These are phyloP conservation scores for Athene cunicularia DNA, from an alignment of 2,113 vertebrate species.

Conservation along the genomic window DNA sequence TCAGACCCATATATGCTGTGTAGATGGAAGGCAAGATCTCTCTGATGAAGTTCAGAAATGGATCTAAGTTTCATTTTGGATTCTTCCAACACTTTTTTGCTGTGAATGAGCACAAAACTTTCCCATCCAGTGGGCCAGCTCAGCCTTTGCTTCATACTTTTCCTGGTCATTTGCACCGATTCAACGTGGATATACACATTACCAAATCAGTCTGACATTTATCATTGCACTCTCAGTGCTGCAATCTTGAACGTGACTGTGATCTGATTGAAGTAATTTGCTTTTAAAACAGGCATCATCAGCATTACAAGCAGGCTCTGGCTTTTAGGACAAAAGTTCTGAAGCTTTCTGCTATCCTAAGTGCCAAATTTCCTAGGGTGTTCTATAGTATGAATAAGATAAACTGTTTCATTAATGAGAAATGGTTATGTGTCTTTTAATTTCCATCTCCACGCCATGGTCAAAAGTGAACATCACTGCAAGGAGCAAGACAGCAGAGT, in stretches of 20 bases:
- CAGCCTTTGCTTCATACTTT: not conserved
- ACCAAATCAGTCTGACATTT: not conserved
- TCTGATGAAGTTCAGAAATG: not conserved
- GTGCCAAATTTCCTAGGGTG: not conserved
- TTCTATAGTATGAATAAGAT: not conserved
- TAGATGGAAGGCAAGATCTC: not conserved
- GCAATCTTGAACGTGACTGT: not conserved
- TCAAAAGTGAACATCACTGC: not conserved
- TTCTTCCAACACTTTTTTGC: not conserved
- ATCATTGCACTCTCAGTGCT: not conserved
- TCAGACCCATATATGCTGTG: not conserved
- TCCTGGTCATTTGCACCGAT: not conserved
- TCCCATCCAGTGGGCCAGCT: not conserved
- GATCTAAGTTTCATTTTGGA: not conserved
- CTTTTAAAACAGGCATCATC: not conserved
- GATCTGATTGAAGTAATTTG: not conserved
- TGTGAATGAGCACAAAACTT: not conserved
- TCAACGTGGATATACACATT: accelerated
- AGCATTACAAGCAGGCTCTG: not conserved
- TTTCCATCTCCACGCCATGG: not conserved
- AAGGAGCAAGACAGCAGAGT: not conserved
- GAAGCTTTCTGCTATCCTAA: not conserved
- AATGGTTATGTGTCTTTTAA: not conserved
- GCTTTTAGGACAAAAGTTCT: not conserved
- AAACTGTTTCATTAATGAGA: not conserved